Evolutionary conservation across 2,888 invertebrate genomes (phyloP).

Genomic region (Buathra laborator): DNA sequence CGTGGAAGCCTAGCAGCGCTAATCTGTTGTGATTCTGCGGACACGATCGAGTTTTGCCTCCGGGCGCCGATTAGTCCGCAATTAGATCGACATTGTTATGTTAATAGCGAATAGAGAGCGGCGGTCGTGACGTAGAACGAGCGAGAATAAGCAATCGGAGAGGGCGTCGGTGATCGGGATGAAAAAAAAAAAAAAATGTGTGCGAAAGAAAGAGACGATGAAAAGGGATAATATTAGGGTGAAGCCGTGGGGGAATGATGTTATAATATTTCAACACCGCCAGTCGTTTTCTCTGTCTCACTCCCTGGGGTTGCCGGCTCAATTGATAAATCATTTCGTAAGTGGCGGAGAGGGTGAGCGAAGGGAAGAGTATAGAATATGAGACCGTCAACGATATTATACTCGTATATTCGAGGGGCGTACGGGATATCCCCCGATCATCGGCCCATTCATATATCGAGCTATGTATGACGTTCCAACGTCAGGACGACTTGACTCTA

Average conservation of each 20-base stretch:
- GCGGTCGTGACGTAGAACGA: slow-evolving; percentile 52
- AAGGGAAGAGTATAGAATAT: slow-evolving; percentile 50
- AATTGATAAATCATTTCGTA: slow-evolving; percentile 83
- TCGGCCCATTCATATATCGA: slow-evolving; percentile 66
- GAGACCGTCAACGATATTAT: slow-evolving; percentile 67
- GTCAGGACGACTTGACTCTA: slow-evolving; percentile 45
- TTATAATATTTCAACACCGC: slow-evolving; percentile 84
- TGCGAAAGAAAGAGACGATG: slow-evolving; percentile 55
- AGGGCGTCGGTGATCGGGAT: slow-evolving; percentile 59
- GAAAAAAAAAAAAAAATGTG: slow-evolving; percentile 50
- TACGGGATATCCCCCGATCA: slow-evolving; percentile 64
- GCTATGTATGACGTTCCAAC: slow-evolving; percentile 49
- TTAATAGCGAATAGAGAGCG: slow-evolving; percentile 79
- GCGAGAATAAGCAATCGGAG: slow-evolving; percentile 53
- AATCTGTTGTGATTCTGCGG: not conserved
- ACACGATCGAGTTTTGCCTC: slow-evolving; percentile 67
- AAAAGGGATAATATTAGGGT: slow-evolving; percentile 81
- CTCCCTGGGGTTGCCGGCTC: slow-evolving; percentile 78
- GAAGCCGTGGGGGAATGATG: slow-evolving; percentile 80
- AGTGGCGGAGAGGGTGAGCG: slow-evolving; percentile 75
- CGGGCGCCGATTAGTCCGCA: slow-evolving; percentile 82
- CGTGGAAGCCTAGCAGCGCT: not conserved
- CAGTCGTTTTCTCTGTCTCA: slow-evolving; percentile 3
- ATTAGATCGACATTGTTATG: slow-evolving; percentile 84
- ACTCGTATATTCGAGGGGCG: slow-evolving; percentile 70